These are phyloP conservation scores for Megalonaias nervosa DNA, from an alignment of 1,140 invertebrate species.

Conservation along the genomic window DNA sequence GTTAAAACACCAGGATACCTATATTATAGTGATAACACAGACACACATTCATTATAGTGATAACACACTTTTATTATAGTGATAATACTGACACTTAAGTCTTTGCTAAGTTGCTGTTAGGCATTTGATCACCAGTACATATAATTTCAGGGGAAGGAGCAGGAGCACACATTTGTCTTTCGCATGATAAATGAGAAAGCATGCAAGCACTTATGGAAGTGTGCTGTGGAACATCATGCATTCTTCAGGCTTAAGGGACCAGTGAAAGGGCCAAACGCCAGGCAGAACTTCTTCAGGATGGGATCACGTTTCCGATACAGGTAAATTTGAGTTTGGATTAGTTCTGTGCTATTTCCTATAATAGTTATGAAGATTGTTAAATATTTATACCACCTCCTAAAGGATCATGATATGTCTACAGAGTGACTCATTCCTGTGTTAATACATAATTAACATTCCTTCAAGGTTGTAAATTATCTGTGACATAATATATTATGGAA, in stretches of 20 bases:
- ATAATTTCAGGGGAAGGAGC: slow-evolving; percentile 62
- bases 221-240: slow-evolving; percentile 97
- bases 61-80: too few relatives aligned
- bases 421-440: neutral
- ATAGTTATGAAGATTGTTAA: too few relatives aligned
- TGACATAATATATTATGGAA: neutral
- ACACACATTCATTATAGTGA: too few relatives aligned
- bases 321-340: slow-evolving; percentile 34
- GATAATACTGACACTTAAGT: too few relatives aligned
- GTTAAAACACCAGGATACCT: too few relatives aligned
- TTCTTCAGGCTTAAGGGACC: slow-evolving; percentile 95
- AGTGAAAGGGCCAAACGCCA: slow-evolving; percentile 87
- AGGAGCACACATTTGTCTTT: slow-evolving; percentile 72
- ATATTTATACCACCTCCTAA: neutral
- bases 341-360: too few relatives aligned
- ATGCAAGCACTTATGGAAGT: slow-evolving; percentile 98
- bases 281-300: slow-evolving; percentile 98
- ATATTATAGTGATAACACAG: too few relatives aligned
- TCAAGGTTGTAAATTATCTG: neutral
- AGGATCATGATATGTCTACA: neutral
- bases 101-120: too few relatives aligned
- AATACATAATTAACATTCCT: neutral
- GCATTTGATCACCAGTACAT: too few relatives aligned
- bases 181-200: slow-evolving; percentile 96
- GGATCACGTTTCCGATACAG: slow-evolving; percentile 94